These are phyloP conservation scores for Equus przewalskii DNA, from an alignment of 2,113 vertebrate genomes.

Conservation along the genomic window DNA sequence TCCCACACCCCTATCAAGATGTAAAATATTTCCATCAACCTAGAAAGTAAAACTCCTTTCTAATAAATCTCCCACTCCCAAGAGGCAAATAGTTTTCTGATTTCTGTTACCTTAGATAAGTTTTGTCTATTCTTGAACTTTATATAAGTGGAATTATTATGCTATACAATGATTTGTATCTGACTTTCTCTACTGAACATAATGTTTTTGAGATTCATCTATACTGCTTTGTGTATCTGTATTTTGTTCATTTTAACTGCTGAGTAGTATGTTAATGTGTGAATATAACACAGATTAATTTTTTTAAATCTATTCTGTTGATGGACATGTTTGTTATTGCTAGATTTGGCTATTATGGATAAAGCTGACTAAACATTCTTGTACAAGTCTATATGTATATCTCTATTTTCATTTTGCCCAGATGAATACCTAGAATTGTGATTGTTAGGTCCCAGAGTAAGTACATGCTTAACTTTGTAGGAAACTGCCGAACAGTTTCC, in stretches of 20 bases:
- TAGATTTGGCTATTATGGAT: neutral
- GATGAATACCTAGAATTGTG: neutral
- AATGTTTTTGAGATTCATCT: neutral
- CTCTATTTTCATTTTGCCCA: neutral
- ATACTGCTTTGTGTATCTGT: neutral
- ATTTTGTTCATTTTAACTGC: conserved; percentile 1
- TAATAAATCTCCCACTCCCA: neutral
- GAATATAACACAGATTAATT: neutral
- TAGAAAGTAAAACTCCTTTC: neutral
- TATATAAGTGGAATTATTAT: neutral
- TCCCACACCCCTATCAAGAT: neutral
- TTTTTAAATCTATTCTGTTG: neutral
- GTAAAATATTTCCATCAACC: neutral
- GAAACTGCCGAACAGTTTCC: neutral
- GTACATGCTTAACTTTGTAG: neutral
- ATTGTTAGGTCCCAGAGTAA: neutral
- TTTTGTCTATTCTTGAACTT: neutral
- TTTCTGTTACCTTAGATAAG: neutral
- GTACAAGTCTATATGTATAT: neutral
- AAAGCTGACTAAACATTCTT: neutral
- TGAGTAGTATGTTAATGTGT: neutral
- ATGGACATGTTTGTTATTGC: neutral
- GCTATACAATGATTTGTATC: neutral
- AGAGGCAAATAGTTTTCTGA: neutral
- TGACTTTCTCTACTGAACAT: neutral